Conservation (phyloP, 1,140 invertebrate species). For the Papilio glaucus region DNA sequence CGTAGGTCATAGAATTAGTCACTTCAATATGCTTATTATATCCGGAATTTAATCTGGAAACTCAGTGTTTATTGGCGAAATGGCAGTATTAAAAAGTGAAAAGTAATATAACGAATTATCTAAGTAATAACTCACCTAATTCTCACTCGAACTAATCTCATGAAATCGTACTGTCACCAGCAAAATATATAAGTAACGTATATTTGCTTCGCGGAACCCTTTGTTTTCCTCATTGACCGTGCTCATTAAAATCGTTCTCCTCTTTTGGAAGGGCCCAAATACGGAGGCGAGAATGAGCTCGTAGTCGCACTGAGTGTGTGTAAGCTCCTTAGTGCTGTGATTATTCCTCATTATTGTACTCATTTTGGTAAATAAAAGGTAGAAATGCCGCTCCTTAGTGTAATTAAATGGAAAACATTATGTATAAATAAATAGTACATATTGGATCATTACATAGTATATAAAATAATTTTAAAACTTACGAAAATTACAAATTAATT, state of each 20-base stretch:
- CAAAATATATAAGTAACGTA: not conserved
- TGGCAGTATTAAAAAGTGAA: too few relatives aligned
- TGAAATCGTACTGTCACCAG: not conserved
- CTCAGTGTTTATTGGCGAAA: too few relatives aligned
- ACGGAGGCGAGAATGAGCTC: constrained; percentile 53
- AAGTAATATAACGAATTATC: not conserved
- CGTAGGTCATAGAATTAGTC: too few relatives aligned
- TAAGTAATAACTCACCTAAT: not conserved
- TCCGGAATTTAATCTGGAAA: too few relatives aligned
- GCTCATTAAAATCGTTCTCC: constrained; percentile 67
- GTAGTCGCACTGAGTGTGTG: constrained; percentile 30
- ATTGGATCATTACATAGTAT: too few relatives aligned
- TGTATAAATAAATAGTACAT: too few relatives aligned
- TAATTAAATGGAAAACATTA: too few relatives aligned
- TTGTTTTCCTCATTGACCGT: constrained; percentile 64
- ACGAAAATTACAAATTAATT: too few relatives aligned
- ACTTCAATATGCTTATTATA: too few relatives aligned
- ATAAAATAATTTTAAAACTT: too few relatives aligned
- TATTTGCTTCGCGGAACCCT: constrained; percentile 41
- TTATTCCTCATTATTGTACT: constrained; percentile 17
- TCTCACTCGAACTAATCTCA: constrained; percentile 1
- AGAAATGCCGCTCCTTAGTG: not conserved
- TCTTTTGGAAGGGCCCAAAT: constrained; percentile 53
- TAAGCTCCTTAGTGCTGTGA: constrained; percentile 17
- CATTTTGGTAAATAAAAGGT: constrained; percentile 30